Percentiles rank a stretch among this genome's conserved stretches.
These are phyloP conservation scores for Dicentrarchus labrax DNA, from an alignment of 2,113 vertebrate genomes.

Conservation along the genomic window DNA sequence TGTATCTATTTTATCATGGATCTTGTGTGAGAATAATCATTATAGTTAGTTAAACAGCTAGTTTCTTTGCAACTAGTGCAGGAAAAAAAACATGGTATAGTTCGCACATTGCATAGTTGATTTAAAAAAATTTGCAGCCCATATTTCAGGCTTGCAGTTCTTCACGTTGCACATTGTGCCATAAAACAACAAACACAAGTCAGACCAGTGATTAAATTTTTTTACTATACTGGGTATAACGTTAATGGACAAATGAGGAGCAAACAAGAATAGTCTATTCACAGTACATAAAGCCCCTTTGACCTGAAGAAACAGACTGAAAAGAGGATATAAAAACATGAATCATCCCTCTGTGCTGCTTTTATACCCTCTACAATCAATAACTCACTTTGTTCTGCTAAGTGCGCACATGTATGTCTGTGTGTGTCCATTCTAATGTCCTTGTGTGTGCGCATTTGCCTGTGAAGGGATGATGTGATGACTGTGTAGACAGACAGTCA, in stretches of 20 bases:
- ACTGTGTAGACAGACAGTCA: constrained; percentile 46
- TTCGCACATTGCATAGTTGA: background rate
- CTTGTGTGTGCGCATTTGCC: constrained; percentile 11
- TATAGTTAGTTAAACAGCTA: no score
- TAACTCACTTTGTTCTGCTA: constrained; percentile 58
- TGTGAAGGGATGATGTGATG: constrained; percentile 44
- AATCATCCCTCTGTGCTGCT: constrained; percentile 44
- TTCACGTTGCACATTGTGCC: background rate
- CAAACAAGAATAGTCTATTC: background rate
- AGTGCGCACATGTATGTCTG: constrained; percentile 17
- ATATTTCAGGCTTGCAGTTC: background rate
- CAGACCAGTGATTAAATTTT: background rate
- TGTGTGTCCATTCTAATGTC: background rate
- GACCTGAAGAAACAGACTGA: constrained; percentile 37
- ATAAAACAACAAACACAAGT: background rate
- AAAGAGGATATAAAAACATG: constrained; percentile 46
- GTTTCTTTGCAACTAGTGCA: no score
- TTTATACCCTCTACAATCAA: constrained; percentile 52
- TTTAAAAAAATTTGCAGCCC: background rate
- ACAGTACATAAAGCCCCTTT: background rate
- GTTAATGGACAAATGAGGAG: constrained; percentile 5
- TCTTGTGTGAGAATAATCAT: no score
- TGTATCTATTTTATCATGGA: no score
- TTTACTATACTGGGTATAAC: background rate
- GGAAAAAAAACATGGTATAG: no score